Percentiles rank a stretch among this genome's conserved stretches.
phyloP scores from a whole-genome alignment of 2,797 vertebrate species.

The Ibycter americanus region DNA sequence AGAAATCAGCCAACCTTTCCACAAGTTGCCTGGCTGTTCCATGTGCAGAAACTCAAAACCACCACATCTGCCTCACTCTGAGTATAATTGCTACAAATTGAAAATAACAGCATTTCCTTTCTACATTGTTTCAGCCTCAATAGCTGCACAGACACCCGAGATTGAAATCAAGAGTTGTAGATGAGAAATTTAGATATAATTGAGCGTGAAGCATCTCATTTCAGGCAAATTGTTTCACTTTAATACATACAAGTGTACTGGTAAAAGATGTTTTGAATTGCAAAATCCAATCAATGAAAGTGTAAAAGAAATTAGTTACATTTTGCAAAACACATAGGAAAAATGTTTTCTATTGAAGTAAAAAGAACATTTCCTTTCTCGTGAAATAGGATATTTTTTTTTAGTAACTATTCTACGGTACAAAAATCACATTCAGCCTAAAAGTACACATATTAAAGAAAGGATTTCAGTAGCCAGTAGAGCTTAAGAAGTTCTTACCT shows the following conservation, averaged over 20 bases:
- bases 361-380: conserved; percentile 31
- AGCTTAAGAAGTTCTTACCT: conserved; percentile 23
- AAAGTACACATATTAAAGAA: conserved; percentile 4
- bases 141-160: conserved; percentile 45
- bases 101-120: conserved; percentile 58
- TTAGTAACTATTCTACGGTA: conserved; percentile 32
- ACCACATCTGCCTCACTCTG: not conserved
- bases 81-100: conserved; percentile 60
- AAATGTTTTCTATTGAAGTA: conserved; percentile 49
- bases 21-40: not conserved
- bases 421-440: conserved; percentile 45
- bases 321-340: conserved; percentile 58
- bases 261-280: conserved; percentile 67
- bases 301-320: conserved; percentile 69
- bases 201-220: conserved; percentile 67
- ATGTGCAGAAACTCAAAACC: not conserved
- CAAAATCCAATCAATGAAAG: conserved; percentile 67
- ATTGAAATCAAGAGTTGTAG: conserved; percentile 69
- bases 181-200: conserved; percentile 70
- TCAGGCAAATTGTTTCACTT: conserved; percentile 65
- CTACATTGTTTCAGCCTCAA: conserved; percentile 52
- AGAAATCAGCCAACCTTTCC: not conserved
- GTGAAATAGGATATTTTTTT: not conserved
- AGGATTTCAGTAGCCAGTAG: conserved; percentile 17
- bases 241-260: conserved; percentile 51